phyloP scores from a whole-genome alignment of 2,888 invertebrate genomes.

The Campoplex nolae region DNA sequence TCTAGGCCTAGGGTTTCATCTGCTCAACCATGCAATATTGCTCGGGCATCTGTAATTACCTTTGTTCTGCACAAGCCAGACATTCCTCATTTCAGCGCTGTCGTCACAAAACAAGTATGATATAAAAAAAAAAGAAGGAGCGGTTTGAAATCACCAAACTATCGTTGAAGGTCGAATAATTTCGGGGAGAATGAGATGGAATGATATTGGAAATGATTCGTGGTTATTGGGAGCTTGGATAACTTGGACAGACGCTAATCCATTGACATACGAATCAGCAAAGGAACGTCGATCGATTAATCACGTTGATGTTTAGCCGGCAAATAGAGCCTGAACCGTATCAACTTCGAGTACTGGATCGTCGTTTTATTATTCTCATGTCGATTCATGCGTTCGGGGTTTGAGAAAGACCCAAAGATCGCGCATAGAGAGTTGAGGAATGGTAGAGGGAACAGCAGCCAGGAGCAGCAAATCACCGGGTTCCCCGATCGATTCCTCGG shows the following conservation, averaged over 20 bases:
- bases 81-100: slow-evolving; percentile 62
- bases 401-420: slow-evolving; percentile 33
- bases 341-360: slow-evolving; percentile 12
- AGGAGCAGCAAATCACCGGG: slow-evolving; percentile 67
- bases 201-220: neutral
- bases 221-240: neutral
- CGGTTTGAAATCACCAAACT: neutral
- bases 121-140: neutral
- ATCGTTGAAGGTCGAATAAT: neutral
- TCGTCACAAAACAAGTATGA: slow-evolving; percentile 8
- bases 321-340: slow-evolving; percentile 1
- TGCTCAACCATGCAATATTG: slow-evolving; percentile 56
- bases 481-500: slow-evolving; percentile 68
- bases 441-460: slow-evolving; percentile 49
- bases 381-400: slow-evolving; percentile 45
- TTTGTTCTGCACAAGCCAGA: slow-evolving; percentile 77
- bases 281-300: neutral
- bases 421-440: slow-evolving; percentile 32
- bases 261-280: neutral
- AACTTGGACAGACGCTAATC: neutral
- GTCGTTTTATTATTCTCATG: slow-evolving; percentile 9
- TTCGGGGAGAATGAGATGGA: neutral
- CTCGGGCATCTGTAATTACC: slow-evolving; percentile 82
- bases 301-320: neutral
- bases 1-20: slow-evolving; percentile 77